Evolutionary conservation across 2,888 invertebrate genomes (phyloP).

Genomic region (Synergus umbraculus): DNA sequence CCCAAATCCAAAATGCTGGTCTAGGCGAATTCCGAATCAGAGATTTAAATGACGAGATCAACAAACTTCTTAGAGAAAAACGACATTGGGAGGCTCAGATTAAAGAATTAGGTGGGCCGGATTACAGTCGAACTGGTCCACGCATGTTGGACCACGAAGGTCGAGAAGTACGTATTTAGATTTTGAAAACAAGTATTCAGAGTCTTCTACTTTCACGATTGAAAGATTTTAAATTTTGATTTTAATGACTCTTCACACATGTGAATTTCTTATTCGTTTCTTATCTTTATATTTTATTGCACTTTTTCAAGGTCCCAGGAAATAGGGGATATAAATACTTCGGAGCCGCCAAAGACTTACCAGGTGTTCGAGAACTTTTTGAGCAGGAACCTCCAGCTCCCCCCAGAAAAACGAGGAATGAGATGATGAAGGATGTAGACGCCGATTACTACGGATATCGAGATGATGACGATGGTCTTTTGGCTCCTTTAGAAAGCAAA

Average conservation of each 20-base stretch:
- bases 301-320: constrained; percentile 86
- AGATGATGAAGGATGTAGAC: constrained; percentile 98
- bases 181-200: neutral
- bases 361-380: constrained; percentile 97
- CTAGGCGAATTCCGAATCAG: constrained; percentile 99
- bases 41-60: constrained; percentile 99
- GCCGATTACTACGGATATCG: constrained; percentile 99
- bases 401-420: constrained; percentile 94
- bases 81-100: constrained; percentile 99
- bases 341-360: constrained; percentile 98
- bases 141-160: constrained; percentile 96
- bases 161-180: constrained; percentile 81
- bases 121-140: constrained; percentile 94
- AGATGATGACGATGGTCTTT: constrained; percentile 98
- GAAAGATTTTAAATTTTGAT: too few species aligned
- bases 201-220: too few species aligned
- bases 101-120: constrained; percentile 95
- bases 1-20: constrained; percentile 99
- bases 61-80: constrained; percentile 96
- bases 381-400: constrained; percentile 96
- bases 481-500: constrained; percentile 91
- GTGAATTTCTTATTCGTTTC: neutral
- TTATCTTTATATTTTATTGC: neutral
- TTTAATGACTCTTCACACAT: too few species aligned
- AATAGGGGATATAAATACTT: constrained; percentile 99